A percentile compares a stretch with the other conserved stretches of the same genome.
phyloP scores from a whole-genome alignment of 2,888 invertebrate species.

The Tachina fera region DNA sequence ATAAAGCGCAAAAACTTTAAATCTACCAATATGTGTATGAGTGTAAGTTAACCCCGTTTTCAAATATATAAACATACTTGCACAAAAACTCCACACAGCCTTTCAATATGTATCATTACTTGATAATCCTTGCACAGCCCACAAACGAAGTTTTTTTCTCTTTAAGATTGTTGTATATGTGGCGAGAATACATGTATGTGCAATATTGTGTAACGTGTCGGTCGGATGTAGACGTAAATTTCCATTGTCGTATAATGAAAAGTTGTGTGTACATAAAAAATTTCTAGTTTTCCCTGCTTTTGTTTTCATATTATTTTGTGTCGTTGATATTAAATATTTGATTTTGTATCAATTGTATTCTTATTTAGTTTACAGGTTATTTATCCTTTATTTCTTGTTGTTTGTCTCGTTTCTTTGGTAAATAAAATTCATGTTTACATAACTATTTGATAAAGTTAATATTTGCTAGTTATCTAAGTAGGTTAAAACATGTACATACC shows the following conservation, averaged over 20 bases:
- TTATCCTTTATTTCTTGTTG: constrained; percentile 35
- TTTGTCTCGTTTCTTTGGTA: constrained; percentile 26
- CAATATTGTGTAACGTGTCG: not conserved
- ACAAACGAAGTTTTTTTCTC: constrained; percentile 29
- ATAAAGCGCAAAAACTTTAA: constrained; percentile 23
- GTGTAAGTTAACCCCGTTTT: not conserved
- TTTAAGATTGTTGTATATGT: constrained; percentile 32
- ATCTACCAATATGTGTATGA: not conserved
- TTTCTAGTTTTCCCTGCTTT: not conserved
- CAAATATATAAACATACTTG: not conserved
- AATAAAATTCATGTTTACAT: constrained; percentile 57
- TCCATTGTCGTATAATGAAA: not conserved
- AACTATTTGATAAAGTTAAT: constrained; percentile 48
- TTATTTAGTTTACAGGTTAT: constrained; percentile 59
- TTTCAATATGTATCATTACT: constrained; percentile 49
- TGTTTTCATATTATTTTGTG: constrained; percentile 13
- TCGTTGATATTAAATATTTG: constrained; percentile 39
- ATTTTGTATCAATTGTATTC: constrained; percentile 40
- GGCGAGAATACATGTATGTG: no score
- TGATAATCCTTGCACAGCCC: constrained; percentile 61
- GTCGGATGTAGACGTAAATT: not conserved
- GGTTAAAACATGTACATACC: constrained; percentile 54
- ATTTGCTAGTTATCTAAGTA: constrained; percentile 45
- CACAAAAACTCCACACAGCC: not conserved
- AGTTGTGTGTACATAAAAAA: no score